Percentiles rank a stretch among this genome's conserved stretches.
These are phyloP conservation scores for Epinotia ramella DNA, from an alignment of 2,888 invertebrate genomes.

Conservation along the genomic window DNA sequence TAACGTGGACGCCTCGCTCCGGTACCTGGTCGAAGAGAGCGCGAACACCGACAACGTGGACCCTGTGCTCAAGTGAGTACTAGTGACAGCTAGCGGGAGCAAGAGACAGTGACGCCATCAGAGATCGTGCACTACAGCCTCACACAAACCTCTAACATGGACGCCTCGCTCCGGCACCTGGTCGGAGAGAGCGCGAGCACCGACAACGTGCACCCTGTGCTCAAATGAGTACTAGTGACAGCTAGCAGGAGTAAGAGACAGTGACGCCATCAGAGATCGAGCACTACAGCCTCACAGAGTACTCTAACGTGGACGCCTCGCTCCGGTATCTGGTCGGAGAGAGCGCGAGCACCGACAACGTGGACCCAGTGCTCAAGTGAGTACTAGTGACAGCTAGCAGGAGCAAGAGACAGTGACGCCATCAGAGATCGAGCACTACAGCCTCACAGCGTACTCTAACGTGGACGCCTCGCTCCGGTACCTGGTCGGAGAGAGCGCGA, in stretches of 20 bases:
- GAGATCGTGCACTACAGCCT: slow-evolving; percentile 88
- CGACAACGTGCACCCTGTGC: slow-evolving; percentile 82
- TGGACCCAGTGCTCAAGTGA: slow-evolving; percentile 86
- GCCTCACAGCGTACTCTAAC: slow-evolving; percentile 82
- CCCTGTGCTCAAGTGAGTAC: slow-evolving; percentile 68
- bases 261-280: slow-evolving; percentile 89
- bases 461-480: slow-evolving; percentile 75
- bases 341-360: slow-evolving; percentile 68
- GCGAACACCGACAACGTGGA: slow-evolving; percentile 78
- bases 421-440: slow-evolving; percentile 87
- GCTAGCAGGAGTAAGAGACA: slow-evolving; percentile 72
- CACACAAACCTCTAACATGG: slow-evolving; percentile 69
- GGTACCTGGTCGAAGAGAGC: slow-evolving; percentile 75
- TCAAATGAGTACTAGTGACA: slow-evolving; percentile 77
- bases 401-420: slow-evolving; percentile 86
- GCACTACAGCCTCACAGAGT: slow-evolving; percentile 86
- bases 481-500: slow-evolving; percentile 71
- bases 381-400: slow-evolving; percentile 48
- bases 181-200: slow-evolving; percentile 72
- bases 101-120: slow-evolving; percentile 87
- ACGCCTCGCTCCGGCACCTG: slow-evolving; percentile 74
- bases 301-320: slow-evolving; percentile 73
- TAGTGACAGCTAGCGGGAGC: neutral
- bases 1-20: slow-evolving; percentile 73
- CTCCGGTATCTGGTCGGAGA: slow-evolving; percentile 76